A percentile compares a stretch with the other conserved stretches of the same genome.
Conservation (phyloP, 2,113 vertebrate species). For the Corythornis vintsioides region DNA sequence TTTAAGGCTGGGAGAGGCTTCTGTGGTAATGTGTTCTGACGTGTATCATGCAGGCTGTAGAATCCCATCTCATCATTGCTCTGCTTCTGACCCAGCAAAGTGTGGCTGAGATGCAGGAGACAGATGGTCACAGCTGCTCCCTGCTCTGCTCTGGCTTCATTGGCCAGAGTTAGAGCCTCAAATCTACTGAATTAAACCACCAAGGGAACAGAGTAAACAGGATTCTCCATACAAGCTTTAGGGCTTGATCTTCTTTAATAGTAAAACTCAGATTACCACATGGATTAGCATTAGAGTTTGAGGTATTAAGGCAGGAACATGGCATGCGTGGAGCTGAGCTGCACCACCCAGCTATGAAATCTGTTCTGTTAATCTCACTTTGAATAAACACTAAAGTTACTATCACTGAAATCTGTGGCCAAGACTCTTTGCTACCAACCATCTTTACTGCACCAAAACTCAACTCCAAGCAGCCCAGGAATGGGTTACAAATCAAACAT, state of each 20-base stretch:
- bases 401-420: not conserved
- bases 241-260: not conserved
- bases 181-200: not conserved
- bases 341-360: not conserved
- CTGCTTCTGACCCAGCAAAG: not conserved
- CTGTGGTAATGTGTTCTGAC: not conserved
- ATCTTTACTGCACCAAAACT: slow-evolving; percentile 20
- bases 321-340: not conserved
- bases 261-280: not conserved
- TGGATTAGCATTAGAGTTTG: not conserved
- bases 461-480: slow-evolving; percentile 55
- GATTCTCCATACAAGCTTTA: not conserved
- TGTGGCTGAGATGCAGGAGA: not conserved
- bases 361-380: not conserved
- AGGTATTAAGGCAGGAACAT: not conserved
- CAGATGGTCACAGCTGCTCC: accelerated
- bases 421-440: not conserved
- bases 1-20: not conserved
- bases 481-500: slow-evolving; percentile 73
- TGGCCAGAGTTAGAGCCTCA: not conserved
- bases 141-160: not conserved
- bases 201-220: not conserved
- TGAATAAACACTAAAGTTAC: not conserved
- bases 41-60: not conserved
- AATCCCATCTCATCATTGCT: not conserved